phyloP scores from a whole-genome alignment of 2,888 invertebrate genomes.

The Chaetoderma sp. region DNA sequence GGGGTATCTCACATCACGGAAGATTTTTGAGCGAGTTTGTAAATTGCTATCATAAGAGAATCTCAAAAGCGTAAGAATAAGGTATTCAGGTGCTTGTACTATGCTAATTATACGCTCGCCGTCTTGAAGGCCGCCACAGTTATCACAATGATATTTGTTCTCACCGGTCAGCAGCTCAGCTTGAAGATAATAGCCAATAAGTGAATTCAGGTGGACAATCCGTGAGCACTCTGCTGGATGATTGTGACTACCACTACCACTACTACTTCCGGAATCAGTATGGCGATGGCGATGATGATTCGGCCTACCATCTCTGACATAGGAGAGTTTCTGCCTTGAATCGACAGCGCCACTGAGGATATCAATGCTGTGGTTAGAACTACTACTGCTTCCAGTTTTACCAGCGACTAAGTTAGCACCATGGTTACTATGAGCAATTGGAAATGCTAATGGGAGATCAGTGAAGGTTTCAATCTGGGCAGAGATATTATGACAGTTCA shows the following conservation, averaged over 20 bases:
- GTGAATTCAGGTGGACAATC: conserved; percentile 75
- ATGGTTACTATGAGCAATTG: conserved; percentile 40
- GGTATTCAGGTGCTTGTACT: conserved; percentile 80
- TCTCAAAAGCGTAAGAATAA: conserved; percentile 85
- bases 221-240: conserved; percentile 5
- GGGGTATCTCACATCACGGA: conserved; percentile 72
- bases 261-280: not conserved
- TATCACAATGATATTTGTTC: conserved; percentile 85
- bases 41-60: conserved; percentile 81
- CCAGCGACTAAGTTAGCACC: conserved; percentile 38
- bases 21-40: conserved; percentile 83
- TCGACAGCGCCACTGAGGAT: too few relatives aligned
- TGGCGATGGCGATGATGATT: too few relatives aligned
- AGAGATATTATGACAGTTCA: conserved; percentile 80
- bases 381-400: conserved; percentile 2
- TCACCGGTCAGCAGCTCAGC: conserved; percentile 84
- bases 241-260: not conserved
- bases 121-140: conserved; percentile 81
- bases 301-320: too few relatives aligned
- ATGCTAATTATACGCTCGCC: conserved; percentile 81
- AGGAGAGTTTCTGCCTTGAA: too few relatives aligned
- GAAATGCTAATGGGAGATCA: conserved; percentile 75
- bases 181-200: conserved; percentile 82
- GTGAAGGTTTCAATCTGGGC: conserved; percentile 83
- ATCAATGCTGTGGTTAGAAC: too few relatives aligned